Evolutionary conservation across 2,888 invertebrate species (phyloP).

Genomic region (Tigriopus californicus): DNA sequence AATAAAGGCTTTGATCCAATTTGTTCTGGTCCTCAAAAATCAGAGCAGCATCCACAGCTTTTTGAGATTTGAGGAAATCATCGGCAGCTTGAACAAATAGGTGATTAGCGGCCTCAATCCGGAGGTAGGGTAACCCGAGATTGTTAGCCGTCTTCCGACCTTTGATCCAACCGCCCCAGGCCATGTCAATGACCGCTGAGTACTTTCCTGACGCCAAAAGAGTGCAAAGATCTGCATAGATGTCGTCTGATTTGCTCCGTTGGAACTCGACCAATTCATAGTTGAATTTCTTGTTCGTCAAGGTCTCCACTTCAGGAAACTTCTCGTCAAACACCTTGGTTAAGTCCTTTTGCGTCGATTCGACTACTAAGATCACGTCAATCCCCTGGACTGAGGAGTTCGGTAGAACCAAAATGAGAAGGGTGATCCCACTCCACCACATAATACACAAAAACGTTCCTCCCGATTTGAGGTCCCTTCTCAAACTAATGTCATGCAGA

Average conservation of each 20-base stretch:
- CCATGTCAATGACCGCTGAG: constrained; percentile 2
- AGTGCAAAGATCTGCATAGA: neutral
- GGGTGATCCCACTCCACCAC: too few species aligned
- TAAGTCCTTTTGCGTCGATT: too few species aligned
- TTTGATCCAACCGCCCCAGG: constrained; percentile 3
- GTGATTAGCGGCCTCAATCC: neutral
- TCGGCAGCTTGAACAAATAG: constrained; percentile 34
- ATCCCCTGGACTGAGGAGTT: too few species aligned
- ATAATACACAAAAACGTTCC: too few species aligned
- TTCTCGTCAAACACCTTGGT: too few species aligned
- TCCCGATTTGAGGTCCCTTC: too few species aligned
- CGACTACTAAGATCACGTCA: too few species aligned
- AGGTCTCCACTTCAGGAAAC: too few species aligned
- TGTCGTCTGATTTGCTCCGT: neutral
- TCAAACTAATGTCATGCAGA: too few species aligned
- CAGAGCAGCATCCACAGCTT: constrained; percentile 53
- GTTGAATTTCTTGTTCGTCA: too few species aligned
- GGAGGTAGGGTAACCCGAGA: neutral
- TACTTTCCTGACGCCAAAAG: neutral
- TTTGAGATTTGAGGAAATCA: constrained; percentile 42
- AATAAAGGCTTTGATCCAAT: constrained; percentile 48
- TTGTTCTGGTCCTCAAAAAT: constrained; percentile 47
- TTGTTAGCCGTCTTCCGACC: neutral
- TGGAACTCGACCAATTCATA: neutral
- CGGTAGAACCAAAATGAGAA: too few species aligned